A percentile compares a stretch with the other conserved stretches of the same genome.
Conservation (phyloP, 2,888 invertebrate species). For the Formica aserva region DNA sequence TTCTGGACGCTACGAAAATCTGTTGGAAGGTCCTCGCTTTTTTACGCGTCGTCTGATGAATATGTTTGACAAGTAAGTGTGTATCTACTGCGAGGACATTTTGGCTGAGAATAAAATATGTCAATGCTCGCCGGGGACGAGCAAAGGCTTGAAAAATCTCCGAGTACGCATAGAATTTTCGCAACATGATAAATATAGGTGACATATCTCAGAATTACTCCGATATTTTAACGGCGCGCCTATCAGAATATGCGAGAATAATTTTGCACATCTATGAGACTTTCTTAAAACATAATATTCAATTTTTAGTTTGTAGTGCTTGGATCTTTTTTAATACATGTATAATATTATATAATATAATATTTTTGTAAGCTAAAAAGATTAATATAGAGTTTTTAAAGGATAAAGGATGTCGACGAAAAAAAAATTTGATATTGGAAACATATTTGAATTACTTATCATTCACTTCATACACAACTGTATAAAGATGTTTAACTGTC, state of each 20-base stretch:
- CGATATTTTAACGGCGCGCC: background rate
- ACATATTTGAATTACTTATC: background rate
- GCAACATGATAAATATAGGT: conserved; percentile 8
- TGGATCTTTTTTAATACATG: background rate
- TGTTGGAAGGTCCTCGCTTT: conserved; percentile 31
- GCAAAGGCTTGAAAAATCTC: conserved; percentile 13
- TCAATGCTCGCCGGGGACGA: background rate
- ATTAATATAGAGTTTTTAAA: background rate
- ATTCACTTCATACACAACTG: background rate
- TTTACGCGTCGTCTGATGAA: conserved; percentile 35
- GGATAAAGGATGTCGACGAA: background rate
- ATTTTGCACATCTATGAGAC: background rate
- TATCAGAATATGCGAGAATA: background rate
- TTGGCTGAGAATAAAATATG: conserved; percentile 36
- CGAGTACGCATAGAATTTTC: conserved; percentile 10
- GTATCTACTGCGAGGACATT: background rate
- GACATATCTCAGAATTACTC: conserved; percentile 22
- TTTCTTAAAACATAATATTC: background rate
- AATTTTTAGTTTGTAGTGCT: background rate
- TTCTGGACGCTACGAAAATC: conserved; percentile 43
- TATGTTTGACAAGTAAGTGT: conserved; percentile 26
- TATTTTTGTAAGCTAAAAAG: background rate
- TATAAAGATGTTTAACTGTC: background rate
- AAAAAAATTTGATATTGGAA: background rate
- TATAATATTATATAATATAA: background rate